Base-by-base conservation (phyloP, 1,140 invertebrate species). In the Tenebrio molitor region DNA sequence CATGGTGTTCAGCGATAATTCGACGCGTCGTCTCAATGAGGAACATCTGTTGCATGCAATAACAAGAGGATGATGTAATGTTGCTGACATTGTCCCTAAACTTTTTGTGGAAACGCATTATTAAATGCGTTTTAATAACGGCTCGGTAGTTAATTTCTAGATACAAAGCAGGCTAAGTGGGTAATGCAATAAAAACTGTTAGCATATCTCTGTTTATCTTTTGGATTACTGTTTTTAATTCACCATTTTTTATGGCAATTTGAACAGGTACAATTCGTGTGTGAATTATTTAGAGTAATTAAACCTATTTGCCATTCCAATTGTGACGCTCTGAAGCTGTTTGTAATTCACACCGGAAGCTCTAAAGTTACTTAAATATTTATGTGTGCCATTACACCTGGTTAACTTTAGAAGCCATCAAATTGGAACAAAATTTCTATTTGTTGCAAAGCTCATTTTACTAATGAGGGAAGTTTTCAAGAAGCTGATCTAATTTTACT, bases 1-100 rank as follows among this genome's bases (percentile, higher is more conserved):
- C n/a, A n/a, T n/a, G n/a, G n/a, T n/a, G n/a, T n/a, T n/a, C n/a
- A n/a, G n/a, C n/a, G n/a, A n/a, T n/a, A n/a, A n/a, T n/a, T n/a
- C n/a, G n/a, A n/a, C n/a, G n/a, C n/a, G n/a, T n/a, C n/a, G n/a
- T n/a, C n/a, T n/a, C n/a, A n/a, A n/a, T n/a, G n/a, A n/a, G n/a
- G 23, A 58, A 58, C 50, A 58, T 58, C 50, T 58, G 50, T 58
- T 29, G 50, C 12, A 58, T 58, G 15, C 17, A 46, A 17, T 16
- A 46, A 46, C 4, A 14, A 29, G 29, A 29, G 2, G 50, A 58
- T 29, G 50, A 29, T 29, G 23, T 58, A 58, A 58, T 58, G 14
- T 46, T 25, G n/a, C n/a, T 12, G 10, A 53, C n/a, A 53, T 58
- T 46, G 5, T 15, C 2, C 6, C 4, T 46, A 39, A 12, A 39